Base-by-base conservation (phyloP, 2,113 vertebrate genomes). In the Orthonyx spaldingii region DNA sequence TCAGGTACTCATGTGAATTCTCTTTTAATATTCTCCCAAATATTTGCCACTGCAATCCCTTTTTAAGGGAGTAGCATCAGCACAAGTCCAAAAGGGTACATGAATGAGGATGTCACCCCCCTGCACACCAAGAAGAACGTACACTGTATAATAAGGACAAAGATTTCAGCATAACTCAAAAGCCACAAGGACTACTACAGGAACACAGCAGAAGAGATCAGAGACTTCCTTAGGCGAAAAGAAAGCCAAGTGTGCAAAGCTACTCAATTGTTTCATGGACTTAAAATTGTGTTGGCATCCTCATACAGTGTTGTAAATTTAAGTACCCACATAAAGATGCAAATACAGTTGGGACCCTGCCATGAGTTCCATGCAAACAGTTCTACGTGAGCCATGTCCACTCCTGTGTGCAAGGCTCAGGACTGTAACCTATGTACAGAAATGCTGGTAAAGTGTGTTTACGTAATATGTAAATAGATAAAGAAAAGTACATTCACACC, bases 401-500 rank as follows among this genome's bases (percentile, higher is more conserved):
- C 12, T 46, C 75, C 53, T 32, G 6, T 6, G 44, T 41, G 69
- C 33, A 41, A 46, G 56, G 72, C 65, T 87, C 47, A 89, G 80
- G 52, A 78, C 70, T 72, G 41, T 50, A 91, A 94, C 49, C 61
- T 57, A 56, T 9, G 53, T 39, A 89, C 52, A 89, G 78, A 84
- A 87, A 91, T 59, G 76, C 71, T 78, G 86, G 60, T 28, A 64
- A 81, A 92, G 70, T 24, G n/a, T 80, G 86, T 92, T 96, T 96
- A 95, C 59, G 49, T 92, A 95, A 96, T 87, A 96, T 87, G 91
- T 91, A 97, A 96, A 96, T 96, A 95, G 89, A 89, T 93, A 93
- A 95, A 93, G 96, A 96, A 96, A 96, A 96, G 96, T 95, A 94
- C 91, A 96, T 94, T 95, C 91, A 91, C 89, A 89, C 84, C 84